Evolutionary conservation across 2,797 vertebrate species (phyloP), one percentile per base, ranked within the genome.

Genomic region (Gallinago nigripennis): DNA sequence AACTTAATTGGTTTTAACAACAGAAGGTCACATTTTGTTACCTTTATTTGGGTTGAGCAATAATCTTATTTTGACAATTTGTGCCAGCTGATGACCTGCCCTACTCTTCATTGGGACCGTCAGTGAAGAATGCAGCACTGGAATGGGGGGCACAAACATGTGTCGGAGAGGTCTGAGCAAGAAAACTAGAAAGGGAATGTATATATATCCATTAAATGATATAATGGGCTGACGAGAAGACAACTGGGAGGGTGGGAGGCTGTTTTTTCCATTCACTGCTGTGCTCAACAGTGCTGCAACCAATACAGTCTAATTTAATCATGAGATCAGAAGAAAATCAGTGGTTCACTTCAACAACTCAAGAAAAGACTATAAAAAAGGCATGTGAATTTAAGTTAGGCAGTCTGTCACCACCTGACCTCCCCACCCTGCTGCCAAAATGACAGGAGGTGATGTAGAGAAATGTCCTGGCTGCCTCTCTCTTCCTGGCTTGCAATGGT

Each of bases 1-100:
- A 96, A 86, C 41, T 82, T 97, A 95, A 96, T 93, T 83, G 93
- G 45, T 78, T 90, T 93, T 82, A 96, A 94, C 89, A 95, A 83
- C 86, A 88, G 77, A 92, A 94, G 79, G 86, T 95, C 93, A 94
- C 41, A 61, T 93, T 95, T 71, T 87, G 65, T 95, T 95, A 91
- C 94, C 92, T 93, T 86, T 95, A 92, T 92, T 89, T 71, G 61
- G 71, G 79, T 39, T 94, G 78, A 95, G 69, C 53, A 87, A 41
- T 53, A 78, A 90, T 73, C 70, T 70, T 76, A 82, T 72, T 95
- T 91, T 86, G 90, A 95, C 77, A 91, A 79, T 77, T 66, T 60
- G n/a, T 76, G 78, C 69, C 80, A 66, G 63, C n/a, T 76, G 86
- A 60, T 73, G 63, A 84, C 51, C 46, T 88, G 77, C 51, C 58